Evolutionary conservation across 2,113 vertebrate species (phyloP), one percentile per base, ranked within the genome.

Genomic region (Rhodinocichla rosea): DNA sequence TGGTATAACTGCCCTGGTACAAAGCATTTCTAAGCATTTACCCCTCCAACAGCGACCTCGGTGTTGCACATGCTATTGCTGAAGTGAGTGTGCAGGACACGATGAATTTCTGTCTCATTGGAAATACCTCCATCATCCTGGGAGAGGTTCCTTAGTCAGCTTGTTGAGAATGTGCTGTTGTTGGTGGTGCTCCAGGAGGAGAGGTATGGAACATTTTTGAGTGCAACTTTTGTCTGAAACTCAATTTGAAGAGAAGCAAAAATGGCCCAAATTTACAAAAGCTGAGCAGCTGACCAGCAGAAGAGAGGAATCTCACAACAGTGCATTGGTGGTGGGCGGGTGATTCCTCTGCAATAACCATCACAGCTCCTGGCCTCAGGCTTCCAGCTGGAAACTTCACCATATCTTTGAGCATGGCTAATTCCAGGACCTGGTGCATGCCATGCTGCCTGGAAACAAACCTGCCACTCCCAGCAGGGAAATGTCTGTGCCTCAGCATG

Each of bases 301-400:
- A 53, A n/a, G n/a, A 37, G 22, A 39, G 15, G 22, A 30, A 40
- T 5, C 39, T 74, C 20, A 14, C 21, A 44, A 69, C 16, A 28
- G 3, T 7, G n/a, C 2, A 0, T 42, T 0, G 0, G 6, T 28
- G n/a, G 9, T 47, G 23, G 67, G 39, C 0, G 0, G 6, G 7
- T 47, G 37, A 35, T 22, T 87, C 15, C 10, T 62, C 37, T 64
- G 47, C 37, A 52, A 44, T 2, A 55, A n/a, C n/a, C 4, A 8
- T 20, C 6, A 10, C 21, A 83, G 47, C 1, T 2, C 17, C 39
- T 2, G 4, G 50, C 13, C 33, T n/a, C 22, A 45, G 56, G 32
- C 33, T 50, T 47, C 52, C 62, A 40, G 26, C 26, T 63, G 47
- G 85, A 57, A 78, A 27, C 27, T 24, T 50, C 20, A 24, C 22